These are phyloP conservation scores for Escarpia spicata DNA, from an alignment of 2,888 invertebrate species.

Conservation along the genomic window DNA sequence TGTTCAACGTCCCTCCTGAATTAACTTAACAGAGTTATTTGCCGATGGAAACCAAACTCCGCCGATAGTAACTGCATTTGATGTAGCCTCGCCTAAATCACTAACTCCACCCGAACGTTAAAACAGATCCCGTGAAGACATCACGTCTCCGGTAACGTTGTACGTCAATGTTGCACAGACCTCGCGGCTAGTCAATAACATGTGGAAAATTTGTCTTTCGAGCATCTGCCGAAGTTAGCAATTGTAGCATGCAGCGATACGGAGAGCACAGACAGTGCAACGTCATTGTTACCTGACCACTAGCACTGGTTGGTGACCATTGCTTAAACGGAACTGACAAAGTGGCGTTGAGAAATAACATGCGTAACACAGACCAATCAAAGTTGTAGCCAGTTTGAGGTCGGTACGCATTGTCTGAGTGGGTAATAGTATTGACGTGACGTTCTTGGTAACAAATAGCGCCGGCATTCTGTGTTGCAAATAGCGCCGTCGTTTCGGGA, in stretches of 20 bases:
- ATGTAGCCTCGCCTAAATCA: background rate
- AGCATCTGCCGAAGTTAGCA: background rate
- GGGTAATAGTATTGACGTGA: background rate
- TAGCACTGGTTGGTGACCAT: background rate
- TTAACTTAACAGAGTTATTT: background rate
- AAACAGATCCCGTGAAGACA: slow-evolving; percentile 8
- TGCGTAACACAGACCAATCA: background rate
- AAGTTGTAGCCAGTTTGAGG: background rate
- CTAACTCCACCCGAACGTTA: background rate
- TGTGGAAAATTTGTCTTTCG: background rate
- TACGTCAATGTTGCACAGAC: background rate
- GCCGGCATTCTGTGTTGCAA: too few species aligned
- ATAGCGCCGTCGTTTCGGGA: too few species aligned
- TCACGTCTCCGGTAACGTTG: background rate
- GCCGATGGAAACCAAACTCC: background rate
- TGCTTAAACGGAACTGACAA: background rate
- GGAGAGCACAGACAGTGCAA: background rate
- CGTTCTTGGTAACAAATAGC: too few species aligned
- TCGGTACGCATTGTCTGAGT: background rate
- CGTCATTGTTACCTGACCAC: background rate
- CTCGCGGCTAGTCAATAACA: background rate
- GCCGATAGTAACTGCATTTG: background rate
- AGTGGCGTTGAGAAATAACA: background rate
- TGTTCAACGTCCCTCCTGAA: background rate
- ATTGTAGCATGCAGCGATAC: background rate